These are phyloP conservation scores for Glossophaga mutica DNA, from an alignment of 2,797 vertebrate genomes.

Conservation along the genomic window DNA sequence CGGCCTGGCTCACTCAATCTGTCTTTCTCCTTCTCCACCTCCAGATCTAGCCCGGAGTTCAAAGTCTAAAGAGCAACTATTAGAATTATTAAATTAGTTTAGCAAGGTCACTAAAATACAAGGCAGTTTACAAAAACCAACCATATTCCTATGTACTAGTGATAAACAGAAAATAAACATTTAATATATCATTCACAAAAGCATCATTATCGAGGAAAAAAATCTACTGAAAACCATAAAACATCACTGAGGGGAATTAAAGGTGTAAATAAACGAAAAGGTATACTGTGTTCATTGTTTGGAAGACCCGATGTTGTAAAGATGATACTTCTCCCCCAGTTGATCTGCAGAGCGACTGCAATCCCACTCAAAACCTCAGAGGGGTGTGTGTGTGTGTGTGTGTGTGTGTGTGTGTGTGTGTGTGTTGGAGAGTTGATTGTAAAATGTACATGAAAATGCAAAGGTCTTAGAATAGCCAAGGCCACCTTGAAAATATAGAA, in stretches of 20 bases:
- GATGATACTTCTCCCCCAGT: background rate
- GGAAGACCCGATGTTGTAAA: background rate
- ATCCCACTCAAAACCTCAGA: background rate
- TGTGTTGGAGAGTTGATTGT: background rate
- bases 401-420: background rate
- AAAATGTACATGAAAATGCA: background rate
- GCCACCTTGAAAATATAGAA: background rate
- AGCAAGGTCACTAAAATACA: background rate
- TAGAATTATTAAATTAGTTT: background rate
- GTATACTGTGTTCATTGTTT: background rate
- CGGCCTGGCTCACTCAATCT: background rate
- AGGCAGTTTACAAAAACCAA: background rate
- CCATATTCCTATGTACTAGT: background rate
- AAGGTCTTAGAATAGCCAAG: background rate
- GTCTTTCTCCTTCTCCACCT: background rate
- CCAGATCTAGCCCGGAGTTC: background rate
- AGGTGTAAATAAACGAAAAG: background rate
- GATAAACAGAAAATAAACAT: background rate
- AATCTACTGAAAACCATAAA: background rate
- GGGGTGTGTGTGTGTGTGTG: background rate
- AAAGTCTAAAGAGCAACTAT: background rate
- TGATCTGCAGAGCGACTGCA: background rate
- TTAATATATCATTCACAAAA: background rate
- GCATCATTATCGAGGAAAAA: background rate
- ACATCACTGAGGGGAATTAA: background rate